These are phyloP conservation scores for Pseudococcus jackbeardsleyi DNA, from an alignment of 2,888 invertebrate genomes.

Conservation along the genomic window DNA sequence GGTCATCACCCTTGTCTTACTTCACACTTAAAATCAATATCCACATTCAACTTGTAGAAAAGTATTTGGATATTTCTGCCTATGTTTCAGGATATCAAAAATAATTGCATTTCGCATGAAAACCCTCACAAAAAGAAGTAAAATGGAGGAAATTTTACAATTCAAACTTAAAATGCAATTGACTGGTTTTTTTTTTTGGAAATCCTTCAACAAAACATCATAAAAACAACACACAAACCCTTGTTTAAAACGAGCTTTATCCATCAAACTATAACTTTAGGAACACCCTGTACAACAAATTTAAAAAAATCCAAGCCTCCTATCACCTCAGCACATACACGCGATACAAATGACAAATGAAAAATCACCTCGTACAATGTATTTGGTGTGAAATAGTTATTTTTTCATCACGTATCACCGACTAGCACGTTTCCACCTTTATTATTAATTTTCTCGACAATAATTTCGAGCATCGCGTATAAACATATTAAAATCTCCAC, in stretches of 20 bases:
- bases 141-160: too few species aligned
- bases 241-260: background rate
- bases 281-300: background rate
- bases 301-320: background rate
- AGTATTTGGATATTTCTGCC: too few species aligned
- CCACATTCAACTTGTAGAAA: too few species aligned
- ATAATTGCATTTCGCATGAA: too few species aligned
- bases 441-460: constrained; percentile 32
- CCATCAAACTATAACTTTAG: background rate
- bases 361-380: constrained; percentile 12
- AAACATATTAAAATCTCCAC: constrained; percentile 27
- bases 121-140: too few species aligned
- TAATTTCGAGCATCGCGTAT: background rate
- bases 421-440: background rate
- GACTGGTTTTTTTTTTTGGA: too few species aligned
- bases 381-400: constrained; percentile 5
- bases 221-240: background rate
- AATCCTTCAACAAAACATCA: too few species aligned
- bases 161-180: too few species aligned
- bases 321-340: background rate
- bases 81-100: too few species aligned
- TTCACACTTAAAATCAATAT: too few species aligned
- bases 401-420: constrained; percentile 22
- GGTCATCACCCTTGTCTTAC: too few species aligned
- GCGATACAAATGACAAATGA: constrained; percentile 28